Percentiles rank a stretch among this genome's conserved stretches.
phyloP scores from a whole-genome alignment of 2,113 vertebrate genomes.

The Cheirogaleus medius region DNA sequence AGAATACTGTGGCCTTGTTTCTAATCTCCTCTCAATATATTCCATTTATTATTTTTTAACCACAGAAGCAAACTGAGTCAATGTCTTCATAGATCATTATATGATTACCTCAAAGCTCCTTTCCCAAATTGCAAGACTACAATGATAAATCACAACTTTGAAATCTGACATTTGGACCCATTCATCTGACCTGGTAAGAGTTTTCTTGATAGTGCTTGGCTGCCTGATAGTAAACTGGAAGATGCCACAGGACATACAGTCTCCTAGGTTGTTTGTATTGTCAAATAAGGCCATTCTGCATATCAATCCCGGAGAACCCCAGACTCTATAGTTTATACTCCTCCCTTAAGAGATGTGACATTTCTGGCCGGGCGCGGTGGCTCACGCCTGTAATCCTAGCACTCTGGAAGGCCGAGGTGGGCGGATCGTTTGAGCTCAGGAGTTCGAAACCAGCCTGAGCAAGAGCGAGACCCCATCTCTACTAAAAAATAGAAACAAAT shows the following conservation, averaged over 20 bases:
- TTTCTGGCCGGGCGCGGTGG: too few species aligned
- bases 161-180: neutral
- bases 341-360: neutral
- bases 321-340: neutral
- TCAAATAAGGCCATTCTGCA: neutral
- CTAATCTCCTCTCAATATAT: neutral
- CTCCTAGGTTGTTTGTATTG: neutral
- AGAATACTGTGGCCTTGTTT: neutral
- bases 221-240: neutral
- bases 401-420: too few species aligned
- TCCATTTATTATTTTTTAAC: neutral
- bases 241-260: neutral
- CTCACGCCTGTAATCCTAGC: too few species aligned
- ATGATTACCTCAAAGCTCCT: neutral
- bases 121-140: neutral
- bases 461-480: too few species aligned
- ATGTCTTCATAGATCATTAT: neutral
- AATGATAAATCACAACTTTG: neutral
- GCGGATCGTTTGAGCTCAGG: too few species aligned
- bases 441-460: too few species aligned
- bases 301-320: neutral
- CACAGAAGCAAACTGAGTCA: neutral
- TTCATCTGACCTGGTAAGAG: neutral
- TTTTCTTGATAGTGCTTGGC: neutral
- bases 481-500: too few species aligned